These are phyloP conservation scores for Taphrorychus bicolor DNA, from an alignment of 2,888 invertebrate genomes.

Conservation along the genomic window DNA sequence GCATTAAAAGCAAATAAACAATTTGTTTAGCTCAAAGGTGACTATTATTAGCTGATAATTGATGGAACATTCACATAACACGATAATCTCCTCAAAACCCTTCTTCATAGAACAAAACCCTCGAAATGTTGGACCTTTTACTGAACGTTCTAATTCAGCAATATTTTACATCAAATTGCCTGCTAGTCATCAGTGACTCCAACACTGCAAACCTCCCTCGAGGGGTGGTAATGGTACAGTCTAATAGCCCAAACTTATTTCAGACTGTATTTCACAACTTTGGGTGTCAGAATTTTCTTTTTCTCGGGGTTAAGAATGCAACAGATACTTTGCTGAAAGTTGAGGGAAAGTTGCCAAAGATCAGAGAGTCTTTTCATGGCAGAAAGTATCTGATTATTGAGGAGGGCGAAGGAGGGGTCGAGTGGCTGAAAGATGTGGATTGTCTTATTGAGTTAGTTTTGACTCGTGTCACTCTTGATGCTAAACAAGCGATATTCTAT, in stretches of 20 bases:
- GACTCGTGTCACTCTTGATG: not conserved
- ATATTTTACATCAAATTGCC: constrained; percentile 22
- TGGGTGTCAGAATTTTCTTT: constrained; percentile 47
- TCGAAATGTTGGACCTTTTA: constrained; percentile 4
- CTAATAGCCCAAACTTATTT: constrained; percentile 14
- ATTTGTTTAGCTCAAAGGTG: no score
- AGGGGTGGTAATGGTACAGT: constrained; percentile 12
- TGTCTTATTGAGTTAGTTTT: not conserved
- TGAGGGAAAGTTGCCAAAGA: constrained; percentile 42
- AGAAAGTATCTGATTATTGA: constrained; percentile 44
- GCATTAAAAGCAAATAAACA: no score
- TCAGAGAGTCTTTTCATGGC: constrained; percentile 42
- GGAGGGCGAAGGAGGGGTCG: not conserved
- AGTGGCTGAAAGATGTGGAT: not conserved
- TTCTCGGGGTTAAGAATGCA: constrained; percentile 41
- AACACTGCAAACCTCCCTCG: not conserved
- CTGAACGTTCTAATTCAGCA: constrained; percentile 17
- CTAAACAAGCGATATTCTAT: constrained; percentile 29
- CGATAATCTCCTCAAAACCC: no score
- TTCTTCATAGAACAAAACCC: not conserved
- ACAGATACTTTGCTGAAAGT: constrained; percentile 39
- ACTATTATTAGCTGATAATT: no score
- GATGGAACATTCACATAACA: no score
- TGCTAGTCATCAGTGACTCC: constrained; percentile 13
- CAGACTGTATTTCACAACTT: constrained; percentile 35